Evolutionary conservation across 2,797 vertebrate genomes (phyloP).

Genomic region (Lepidocolaptes lacrymiger): DNA sequence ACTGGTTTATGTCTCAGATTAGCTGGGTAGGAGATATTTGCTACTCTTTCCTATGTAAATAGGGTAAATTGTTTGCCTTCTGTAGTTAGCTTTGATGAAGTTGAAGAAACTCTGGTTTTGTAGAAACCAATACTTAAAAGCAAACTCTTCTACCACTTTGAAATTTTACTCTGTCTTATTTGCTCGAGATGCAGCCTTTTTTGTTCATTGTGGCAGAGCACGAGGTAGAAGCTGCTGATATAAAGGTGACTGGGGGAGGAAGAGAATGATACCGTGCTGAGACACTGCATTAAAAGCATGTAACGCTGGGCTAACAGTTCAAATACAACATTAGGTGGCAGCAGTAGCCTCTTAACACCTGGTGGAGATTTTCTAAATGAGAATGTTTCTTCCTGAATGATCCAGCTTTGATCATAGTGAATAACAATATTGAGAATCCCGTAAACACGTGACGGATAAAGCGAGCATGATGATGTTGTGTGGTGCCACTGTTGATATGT

Average conservation of each 20-base stretch:
- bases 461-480: not conserved
- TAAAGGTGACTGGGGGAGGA: not conserved
- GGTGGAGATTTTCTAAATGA: not conserved
- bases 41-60: not conserved
- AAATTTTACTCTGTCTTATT: not conserved
- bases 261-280: not conserved
- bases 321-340: conserved; percentile 14
- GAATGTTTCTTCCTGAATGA: not conserved
- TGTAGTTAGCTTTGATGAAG: not conserved
- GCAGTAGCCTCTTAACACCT: not conserved
- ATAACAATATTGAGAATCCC: not conserved
- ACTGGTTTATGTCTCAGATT: not conserved
- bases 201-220: not conserved
- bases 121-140: not conserved
- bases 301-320: not conserved
- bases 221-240: not conserved
- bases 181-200: not conserved
- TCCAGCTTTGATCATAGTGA: not conserved
- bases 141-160: not conserved
- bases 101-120: not conserved
- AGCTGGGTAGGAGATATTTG: not conserved
- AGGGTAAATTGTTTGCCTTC: not conserved
- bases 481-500: not conserved
- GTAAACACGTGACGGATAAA: not conserved
- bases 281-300: rapidly evolving